Conservation (phyloP, 1,140 invertebrate species). For the Drosophila navojoa region DNA sequence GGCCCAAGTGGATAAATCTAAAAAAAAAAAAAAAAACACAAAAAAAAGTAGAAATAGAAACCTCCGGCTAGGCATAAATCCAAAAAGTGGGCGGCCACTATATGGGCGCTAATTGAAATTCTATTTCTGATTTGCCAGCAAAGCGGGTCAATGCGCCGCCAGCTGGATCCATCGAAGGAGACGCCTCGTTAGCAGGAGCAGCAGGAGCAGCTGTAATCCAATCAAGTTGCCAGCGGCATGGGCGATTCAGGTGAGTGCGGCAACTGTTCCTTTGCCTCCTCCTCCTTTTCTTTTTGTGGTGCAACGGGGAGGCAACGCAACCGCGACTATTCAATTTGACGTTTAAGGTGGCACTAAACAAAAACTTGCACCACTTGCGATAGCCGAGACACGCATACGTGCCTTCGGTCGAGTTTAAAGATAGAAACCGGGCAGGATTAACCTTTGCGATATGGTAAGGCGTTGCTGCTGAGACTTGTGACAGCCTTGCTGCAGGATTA, state of each 20-base stretch:
- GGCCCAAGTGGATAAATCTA: conserved; percentile 24
- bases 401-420: conserved; percentile 59
- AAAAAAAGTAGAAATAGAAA: neutral
- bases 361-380: conserved; percentile 53
- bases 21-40: too few relatives aligned
- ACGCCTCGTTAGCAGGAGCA: conserved; percentile 23
- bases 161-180: conserved; percentile 38
- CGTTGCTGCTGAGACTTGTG: conserved; percentile 47
- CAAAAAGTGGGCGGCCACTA: conserved; percentile 19
- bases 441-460: conserved; percentile 22
- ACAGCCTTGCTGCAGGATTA: conserved; percentile 34
- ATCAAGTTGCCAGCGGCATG: conserved; percentile 39
- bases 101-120: conserved; percentile 67
- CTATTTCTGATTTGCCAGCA: conserved; percentile 62
- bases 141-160: conserved; percentile 53
- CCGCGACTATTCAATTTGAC: conserved; percentile 80
- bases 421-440: conserved; percentile 56
- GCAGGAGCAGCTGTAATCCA: conserved; percentile 11
- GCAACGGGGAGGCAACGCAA: conserved; percentile 49
- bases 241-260: conserved; percentile 67
- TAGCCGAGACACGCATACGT: conserved; percentile 66
- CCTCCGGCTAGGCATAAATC: conserved; percentile 18
- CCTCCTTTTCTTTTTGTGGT: neutral
- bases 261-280: neutral
- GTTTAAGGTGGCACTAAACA: conserved; percentile 51